These are phyloP conservation scores for Drosophila orosa DNA, from an alignment of 1,140 invertebrate species.

Conservation along the genomic window DNA sequence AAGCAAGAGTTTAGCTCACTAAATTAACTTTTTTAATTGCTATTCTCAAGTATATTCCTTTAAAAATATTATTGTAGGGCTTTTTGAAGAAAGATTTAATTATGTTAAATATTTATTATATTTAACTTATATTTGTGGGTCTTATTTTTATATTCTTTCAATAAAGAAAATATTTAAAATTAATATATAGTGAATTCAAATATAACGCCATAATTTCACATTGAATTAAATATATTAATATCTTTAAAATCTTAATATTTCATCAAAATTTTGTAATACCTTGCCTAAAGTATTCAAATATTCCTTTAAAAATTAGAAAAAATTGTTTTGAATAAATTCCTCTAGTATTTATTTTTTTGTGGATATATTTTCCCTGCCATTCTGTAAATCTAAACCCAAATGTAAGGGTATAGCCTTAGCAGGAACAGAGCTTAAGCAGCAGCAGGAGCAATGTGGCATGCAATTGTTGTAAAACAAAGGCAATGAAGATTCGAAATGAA, in stretches of 20 bases:
- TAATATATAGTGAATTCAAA: not conserved
- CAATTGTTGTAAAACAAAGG: constrained; percentile 81
- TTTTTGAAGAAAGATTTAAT: not conserved
- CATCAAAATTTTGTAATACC: not conserved
- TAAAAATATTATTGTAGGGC: not conserved
- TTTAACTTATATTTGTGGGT: not conserved
- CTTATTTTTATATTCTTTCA: not conserved
- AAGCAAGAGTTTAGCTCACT: not conserved
- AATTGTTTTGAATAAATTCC: no score
- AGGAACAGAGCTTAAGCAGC: constrained; percentile 4
- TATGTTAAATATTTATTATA: not conserved
- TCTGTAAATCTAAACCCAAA: not conserved
- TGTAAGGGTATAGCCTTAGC: constrained; percentile 13
- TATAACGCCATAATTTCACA: not conserved
- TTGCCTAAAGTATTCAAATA: no score
- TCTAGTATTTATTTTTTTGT: no score
- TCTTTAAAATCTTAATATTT: not conserved
- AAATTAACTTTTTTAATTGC: not conserved
- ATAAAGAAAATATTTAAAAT: not conserved
- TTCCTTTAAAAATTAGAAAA: no score
- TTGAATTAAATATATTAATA: not conserved
- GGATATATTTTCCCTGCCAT: not conserved
- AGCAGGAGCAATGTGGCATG: constrained; percentile 56
- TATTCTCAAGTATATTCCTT: not conserved
- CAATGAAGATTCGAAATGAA: constrained; percentile 72